Evolutionary conservation across 2,888 invertebrate genomes (phyloP), one percentile per base, ranked within the genome.

Genomic region (Lasioglossum pauxillum): DNA sequence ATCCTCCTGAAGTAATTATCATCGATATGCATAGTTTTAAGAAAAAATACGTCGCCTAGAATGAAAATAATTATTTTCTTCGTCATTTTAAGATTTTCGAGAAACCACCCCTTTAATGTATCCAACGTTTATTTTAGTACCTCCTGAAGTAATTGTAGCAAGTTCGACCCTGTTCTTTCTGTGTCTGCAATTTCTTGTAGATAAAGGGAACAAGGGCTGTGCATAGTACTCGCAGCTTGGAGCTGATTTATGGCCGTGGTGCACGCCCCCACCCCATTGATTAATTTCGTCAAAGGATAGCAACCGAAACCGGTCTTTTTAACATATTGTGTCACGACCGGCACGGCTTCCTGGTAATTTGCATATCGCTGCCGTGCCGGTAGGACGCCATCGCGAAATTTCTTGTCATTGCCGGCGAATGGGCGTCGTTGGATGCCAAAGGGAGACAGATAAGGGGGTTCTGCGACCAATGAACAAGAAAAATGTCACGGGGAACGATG

Each of bases 321-420:
- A 89, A 82, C 90, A 87, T 85, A 90, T 73, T 72, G 85, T 86
- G 90, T 82, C 89, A 89, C 89, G 87, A 84, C 82, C 90, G 87
- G 2, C 69, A 35, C 19, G 64, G 75, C 83, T 82, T 87, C 86
- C 87, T 87, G 83, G 86, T 89, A 88, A 90, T 90, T 90, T 90
- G 89, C 90, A 90, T 90, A 85, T 44, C 19, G 75, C 35, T 12
- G 74, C 23, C 71, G 83, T 64, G 80, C 31, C 57, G 83, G 73
- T 27, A 14, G 53, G 41, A 12, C 38, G 38, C 38, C 44, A 31
- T 60, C 82, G 76, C 79, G 78, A 89, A 84, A 84, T 88, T 90
- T 89, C 89, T 88, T 88, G 83, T 86, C 83, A 75, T 46, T 35
- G 46, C 57, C 38, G 12, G 23, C 72, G 49, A 69, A 60, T 57